phyloP scores from a whole-genome alignment of 1,140 invertebrate genomes.

The Charaxes varanes region DNA sequence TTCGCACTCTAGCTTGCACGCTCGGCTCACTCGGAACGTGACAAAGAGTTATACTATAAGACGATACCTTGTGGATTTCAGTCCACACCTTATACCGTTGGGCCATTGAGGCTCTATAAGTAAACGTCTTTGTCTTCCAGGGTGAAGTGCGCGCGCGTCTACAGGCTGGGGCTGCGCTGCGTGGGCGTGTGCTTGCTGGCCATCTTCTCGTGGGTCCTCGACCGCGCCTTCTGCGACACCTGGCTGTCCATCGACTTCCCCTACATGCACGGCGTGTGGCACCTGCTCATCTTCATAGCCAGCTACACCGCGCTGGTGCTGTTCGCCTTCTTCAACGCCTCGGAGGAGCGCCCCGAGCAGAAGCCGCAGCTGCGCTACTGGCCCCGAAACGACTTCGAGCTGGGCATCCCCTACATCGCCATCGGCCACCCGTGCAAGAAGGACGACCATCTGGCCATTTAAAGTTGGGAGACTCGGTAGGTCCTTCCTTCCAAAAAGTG shows the following conservation, averaged over 20 bases:
- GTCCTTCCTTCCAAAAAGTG: too few relatives aligned
- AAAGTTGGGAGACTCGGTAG: too few relatives aligned
- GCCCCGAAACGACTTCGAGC: conserved; percentile 83
- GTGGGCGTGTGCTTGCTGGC: conserved; percentile 80
- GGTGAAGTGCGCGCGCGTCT: conserved; percentile 78
- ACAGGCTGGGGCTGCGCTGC: conserved; percentile 79
- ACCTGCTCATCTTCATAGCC: conserved; percentile 86
- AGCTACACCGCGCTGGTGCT: conserved; percentile 84
- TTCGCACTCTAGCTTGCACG: too few relatives aligned
- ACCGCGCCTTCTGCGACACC: conserved; percentile 84
- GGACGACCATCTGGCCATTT: conserved; percentile 71
- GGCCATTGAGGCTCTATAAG: too few relatives aligned
- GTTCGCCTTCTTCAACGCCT: conserved; percentile 86
- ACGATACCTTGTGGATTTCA: too few relatives aligned
- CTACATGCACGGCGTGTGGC: conserved; percentile 88
- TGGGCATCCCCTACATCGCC: conserved; percentile 83
- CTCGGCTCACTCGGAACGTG: too few relatives aligned
- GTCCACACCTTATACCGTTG: too few relatives aligned
- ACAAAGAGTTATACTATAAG: too few relatives aligned
- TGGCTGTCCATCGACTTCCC: conserved; percentile 85
- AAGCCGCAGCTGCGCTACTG: conserved; percentile 82
- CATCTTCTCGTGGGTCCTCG: conserved; percentile 84
- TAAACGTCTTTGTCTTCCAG: conserved; percentile 52
- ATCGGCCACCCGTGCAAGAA: conserved; percentile 76
- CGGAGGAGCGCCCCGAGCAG: conserved; percentile 81